A percentile compares a stretch with the other conserved stretches of the same genome.
phyloP scores from a whole-genome alignment of 2,888 invertebrate genomes.

The Emmelina monodactyla region DNA sequence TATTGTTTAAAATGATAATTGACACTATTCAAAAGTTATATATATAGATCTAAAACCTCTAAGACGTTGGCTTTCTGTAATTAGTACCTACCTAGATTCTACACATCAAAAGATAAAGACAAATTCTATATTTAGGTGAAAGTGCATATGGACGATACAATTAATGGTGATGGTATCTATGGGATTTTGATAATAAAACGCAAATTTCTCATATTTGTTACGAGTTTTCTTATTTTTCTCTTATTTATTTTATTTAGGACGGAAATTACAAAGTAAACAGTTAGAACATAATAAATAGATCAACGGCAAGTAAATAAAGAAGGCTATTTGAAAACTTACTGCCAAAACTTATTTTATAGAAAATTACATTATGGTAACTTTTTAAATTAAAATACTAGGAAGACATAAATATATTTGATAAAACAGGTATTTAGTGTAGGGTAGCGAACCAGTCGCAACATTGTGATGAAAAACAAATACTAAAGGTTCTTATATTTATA shows the following conservation, averaged over 20 bases:
- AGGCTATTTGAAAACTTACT: slow-evolving; percentile 16
- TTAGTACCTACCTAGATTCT: no score
- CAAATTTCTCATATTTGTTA: slow-evolving; percentile 18
- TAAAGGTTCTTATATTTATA: slow-evolving; percentile 23
- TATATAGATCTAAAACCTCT: no score
- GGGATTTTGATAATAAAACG: slow-evolving; percentile 26
- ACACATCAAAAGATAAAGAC: no score
- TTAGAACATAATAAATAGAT: slow-evolving; percentile 49
- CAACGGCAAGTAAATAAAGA: slow-evolving; percentile 38
- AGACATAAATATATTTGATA: slow-evolving; percentile 47
- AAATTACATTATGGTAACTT: slow-evolving; percentile 58
- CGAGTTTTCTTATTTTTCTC: slow-evolving; percentile 44
- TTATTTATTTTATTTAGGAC: slow-evolving; percentile 41
- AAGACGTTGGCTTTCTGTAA: no score
- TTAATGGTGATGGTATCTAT: slow-evolving; percentile 24
- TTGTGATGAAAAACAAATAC: slow-evolving; percentile 23
- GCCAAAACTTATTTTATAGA: slow-evolving; percentile 17
- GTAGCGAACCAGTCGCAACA: slow-evolving; percentile 55
- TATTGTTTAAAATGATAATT: no score
- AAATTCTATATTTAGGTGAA: no score
- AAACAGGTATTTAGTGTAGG: slow-evolving; percentile 43
- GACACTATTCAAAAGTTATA: no score
- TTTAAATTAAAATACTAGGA: slow-evolving; percentile 39
- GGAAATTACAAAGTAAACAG: slow-evolving; percentile 37
- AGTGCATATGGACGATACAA: no score